phyloP scores from a whole-genome alignment of 2,888 invertebrate genomes.

The Hemithea aestivaria region DNA sequence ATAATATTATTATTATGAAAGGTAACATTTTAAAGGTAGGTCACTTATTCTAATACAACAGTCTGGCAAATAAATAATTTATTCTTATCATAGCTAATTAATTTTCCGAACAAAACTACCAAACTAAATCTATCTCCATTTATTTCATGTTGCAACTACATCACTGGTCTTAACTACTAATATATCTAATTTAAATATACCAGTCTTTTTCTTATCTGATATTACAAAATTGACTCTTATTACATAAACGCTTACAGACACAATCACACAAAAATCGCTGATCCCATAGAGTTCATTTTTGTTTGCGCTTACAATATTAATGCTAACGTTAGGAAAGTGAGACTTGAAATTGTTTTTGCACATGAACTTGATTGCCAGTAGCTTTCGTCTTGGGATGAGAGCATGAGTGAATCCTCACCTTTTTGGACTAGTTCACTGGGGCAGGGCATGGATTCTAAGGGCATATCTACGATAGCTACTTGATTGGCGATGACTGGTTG shows the following conservation, averaged over 20 bases:
- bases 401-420: slow-evolving; percentile 66
- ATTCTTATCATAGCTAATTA: too few relatives aligned
- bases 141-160: slow-evolving; percentile 16
- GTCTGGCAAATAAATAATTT: too few relatives aligned
- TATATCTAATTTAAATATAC: slow-evolving; percentile 52
- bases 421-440: slow-evolving; percentile 49
- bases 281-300: slow-evolving; percentile 19
- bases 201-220: slow-evolving; percentile 64
- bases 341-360: slow-evolving; percentile 36
- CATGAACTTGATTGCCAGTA: slow-evolving; percentile 57
- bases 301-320: slow-evolving; percentile 32
- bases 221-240: slow-evolving; percentile 24
- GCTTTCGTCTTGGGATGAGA: slow-evolving; percentile 65
- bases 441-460: slow-evolving; percentile 55
- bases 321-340: slow-evolving; percentile 35
- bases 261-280: slow-evolving; percentile 25
- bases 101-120: too few relatives aligned
- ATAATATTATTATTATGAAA: too few relatives aligned
- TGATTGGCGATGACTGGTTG: slow-evolving; percentile 46
- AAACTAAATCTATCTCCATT: too few relatives aligned
- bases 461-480: slow-evolving; percentile 50
- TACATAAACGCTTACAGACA: slow-evolving; percentile 14
- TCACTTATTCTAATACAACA: too few relatives aligned
- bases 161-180: slow-evolving; percentile 25
- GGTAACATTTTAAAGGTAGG: too few relatives aligned